phyloP scores from a whole-genome alignment of 2,797 vertebrate genomes.

The Eulemur mongoz region DNA sequence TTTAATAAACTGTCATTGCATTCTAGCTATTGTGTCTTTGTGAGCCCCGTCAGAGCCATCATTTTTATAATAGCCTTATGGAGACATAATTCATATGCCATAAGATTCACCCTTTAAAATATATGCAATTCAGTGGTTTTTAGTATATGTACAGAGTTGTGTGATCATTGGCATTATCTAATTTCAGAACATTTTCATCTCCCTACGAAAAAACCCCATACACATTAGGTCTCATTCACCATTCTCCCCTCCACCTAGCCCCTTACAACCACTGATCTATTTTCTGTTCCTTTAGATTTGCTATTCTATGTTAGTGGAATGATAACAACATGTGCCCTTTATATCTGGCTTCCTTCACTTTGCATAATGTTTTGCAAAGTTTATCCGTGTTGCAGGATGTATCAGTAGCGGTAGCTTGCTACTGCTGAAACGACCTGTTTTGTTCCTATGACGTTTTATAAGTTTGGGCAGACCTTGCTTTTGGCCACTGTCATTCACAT shows the following conservation, averaged over 20 bases:
- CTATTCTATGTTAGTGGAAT: neutral
- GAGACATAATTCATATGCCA: neutral
- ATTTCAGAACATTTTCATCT: neutral
- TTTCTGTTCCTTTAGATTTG: constrained; percentile 14
- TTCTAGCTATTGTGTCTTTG: neutral
- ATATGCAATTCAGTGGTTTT: neutral
- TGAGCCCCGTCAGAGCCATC: neutral
- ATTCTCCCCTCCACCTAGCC: neutral
- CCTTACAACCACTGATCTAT: neutral
- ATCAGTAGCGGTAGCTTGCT: neutral
- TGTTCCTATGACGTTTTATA: neutral
- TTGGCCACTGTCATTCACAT: neutral
- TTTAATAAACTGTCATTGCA: neutral
- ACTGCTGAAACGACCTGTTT: neutral
- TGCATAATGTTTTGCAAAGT: neutral
- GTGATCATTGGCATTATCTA: neutral
- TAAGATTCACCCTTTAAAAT: neutral
- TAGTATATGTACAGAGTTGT: neutral
- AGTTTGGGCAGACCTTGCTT: neutral
- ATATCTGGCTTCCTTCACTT: neutral
- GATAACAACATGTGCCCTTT: neutral
- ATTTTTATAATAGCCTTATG: neutral
- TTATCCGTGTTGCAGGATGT: neutral
- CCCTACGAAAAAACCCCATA: neutral
- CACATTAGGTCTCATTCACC: neutral